Conservation (phyloP, 2,888 invertebrate species). For the Baronia brevicornis region DNA sequence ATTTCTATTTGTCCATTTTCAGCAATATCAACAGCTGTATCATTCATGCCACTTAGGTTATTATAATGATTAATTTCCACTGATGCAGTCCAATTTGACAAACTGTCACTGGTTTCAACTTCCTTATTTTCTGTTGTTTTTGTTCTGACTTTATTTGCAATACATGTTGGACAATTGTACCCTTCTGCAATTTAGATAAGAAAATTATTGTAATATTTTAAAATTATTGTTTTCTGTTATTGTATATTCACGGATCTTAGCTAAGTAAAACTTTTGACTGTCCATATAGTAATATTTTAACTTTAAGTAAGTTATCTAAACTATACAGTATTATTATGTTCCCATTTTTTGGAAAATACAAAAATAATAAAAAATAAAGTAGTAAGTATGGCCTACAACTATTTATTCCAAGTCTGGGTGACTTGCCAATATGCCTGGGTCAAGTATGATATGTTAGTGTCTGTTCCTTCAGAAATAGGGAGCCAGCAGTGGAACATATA, state of each 20-base stretch:
- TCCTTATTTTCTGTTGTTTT: slow-evolving; percentile 58
- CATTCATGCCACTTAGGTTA: slow-evolving; percentile 48
- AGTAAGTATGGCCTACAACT: too few relatives aligned
- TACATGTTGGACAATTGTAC: slow-evolving; percentile 57
- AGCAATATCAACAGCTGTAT: slow-evolving; percentile 37
- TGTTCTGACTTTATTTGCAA: slow-evolving; percentile 41
- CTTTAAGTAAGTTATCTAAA: too few relatives aligned
- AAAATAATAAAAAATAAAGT: too few relatives aligned
- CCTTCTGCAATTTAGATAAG: slow-evolving; percentile 47
- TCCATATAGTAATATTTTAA: too few relatives aligned
- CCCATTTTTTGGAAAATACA: too few relatives aligned
- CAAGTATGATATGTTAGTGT: too few relatives aligned
- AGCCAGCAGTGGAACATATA: too few relatives aligned
- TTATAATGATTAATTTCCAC: slow-evolving; percentile 55
- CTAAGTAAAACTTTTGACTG: too few relatives aligned
- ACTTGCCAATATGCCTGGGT: too few relatives aligned
- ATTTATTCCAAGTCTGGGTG: too few relatives aligned
- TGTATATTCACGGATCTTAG: background rate
- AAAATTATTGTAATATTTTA: slow-evolving; percentile 4
- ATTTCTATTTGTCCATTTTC: slow-evolving; percentile 31
- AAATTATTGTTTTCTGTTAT: background rate
- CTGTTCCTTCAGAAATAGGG: too few relatives aligned
- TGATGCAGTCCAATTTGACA: slow-evolving; percentile 65
- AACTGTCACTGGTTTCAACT: slow-evolving; percentile 66
- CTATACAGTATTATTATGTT: too few relatives aligned